Conservation (phyloP, 1,140 invertebrate genomes). For the Plodia interpunctella region DNA sequence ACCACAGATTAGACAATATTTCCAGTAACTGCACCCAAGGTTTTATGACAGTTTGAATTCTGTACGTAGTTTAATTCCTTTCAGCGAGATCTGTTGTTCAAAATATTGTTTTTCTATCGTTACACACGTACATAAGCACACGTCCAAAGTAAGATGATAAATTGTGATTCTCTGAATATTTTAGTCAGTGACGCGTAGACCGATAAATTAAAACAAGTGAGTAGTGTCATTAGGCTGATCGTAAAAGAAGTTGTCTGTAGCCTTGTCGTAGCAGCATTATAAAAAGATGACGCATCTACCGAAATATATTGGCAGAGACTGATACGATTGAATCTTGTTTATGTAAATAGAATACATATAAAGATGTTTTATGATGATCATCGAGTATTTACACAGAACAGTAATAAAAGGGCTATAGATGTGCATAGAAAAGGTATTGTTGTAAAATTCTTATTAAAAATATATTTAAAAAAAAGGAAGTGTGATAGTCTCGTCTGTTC, state of each 20-base stretch:
- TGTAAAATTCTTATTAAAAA: not conserved
- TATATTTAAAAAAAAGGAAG: not conserved
- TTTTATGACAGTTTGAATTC: no score
- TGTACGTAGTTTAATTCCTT: no score
- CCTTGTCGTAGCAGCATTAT: conserved; percentile 43
- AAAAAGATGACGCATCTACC: conserved; percentile 55
- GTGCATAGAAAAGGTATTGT: not conserved
- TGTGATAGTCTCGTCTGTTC: conserved; percentile 32
- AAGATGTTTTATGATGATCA: not conserved
- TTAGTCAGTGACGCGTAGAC: conserved; percentile 25
- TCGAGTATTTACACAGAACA: no score
- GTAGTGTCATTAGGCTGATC: conserved; percentile 37
- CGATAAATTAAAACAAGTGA: conserved; percentile 39
- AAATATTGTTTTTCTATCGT: conserved; percentile 3
- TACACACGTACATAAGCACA: not conserved
- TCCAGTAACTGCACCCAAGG: no score
- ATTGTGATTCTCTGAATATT: conserved; percentile 13
- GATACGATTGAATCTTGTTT: conserved; percentile 16
- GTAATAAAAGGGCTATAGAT: no score
- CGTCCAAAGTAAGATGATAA: conserved; percentile 13
- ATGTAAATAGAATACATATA: conserved; percentile 4
- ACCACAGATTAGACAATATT: no score
- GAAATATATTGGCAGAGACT: conserved; percentile 44
- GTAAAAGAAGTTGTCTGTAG: conserved; percentile 43
- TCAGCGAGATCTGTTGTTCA: no score